phyloP scores from a whole-genome alignment of 64 coral and sea anemone species.

The Catalaphyllia jardinei region DNA sequence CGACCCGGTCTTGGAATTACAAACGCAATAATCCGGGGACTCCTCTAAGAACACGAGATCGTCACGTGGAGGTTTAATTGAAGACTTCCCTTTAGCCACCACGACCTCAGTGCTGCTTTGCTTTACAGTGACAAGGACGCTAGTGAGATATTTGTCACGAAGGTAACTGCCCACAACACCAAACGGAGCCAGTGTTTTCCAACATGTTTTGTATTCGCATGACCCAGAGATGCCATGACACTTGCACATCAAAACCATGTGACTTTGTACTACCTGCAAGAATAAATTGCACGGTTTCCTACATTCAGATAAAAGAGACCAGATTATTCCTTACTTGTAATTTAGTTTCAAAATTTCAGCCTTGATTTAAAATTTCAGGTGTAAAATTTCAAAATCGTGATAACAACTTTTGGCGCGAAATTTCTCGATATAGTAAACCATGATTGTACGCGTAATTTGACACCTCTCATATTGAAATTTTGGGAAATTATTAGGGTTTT shows the following conservation, averaged over 20 bases:
- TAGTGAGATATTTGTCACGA: slow-evolving; percentile 59
- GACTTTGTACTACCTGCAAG: slow-evolving; percentile 76
- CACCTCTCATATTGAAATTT: no score
- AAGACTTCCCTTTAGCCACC: neutral
- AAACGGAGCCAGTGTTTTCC: slow-evolving; percentile 55
- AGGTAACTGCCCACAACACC: slow-evolving; percentile 69
- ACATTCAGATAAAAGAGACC: no score
- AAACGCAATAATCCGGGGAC: slow-evolving; percentile 83
- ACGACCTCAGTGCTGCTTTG: slow-evolving; percentile 70
- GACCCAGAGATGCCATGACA: slow-evolving; percentile 83
- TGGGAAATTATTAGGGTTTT: no score
- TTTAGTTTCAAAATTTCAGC: no score
- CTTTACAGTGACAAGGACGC: slow-evolving; percentile 49
- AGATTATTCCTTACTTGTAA: no score
- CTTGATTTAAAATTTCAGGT: no score
- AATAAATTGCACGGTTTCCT: neutral
- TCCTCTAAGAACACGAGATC: slow-evolving; percentile 77
- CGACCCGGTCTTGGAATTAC: slow-evolving; percentile 58
- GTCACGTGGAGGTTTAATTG: slow-evolving; percentile 56
- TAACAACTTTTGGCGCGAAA: no score
- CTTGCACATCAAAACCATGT: slow-evolving; percentile 62
- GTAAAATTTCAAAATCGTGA: no score
- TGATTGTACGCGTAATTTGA: no score
- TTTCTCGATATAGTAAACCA: no score
- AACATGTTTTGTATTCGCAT: slow-evolving; percentile 64